A percentile compares a stretch with the other conserved stretches of the same genome.
These are phyloP conservation scores for Stictonetta naevosa DNA, from an alignment of 2,113 vertebrate genomes.

Conservation along the genomic window DNA sequence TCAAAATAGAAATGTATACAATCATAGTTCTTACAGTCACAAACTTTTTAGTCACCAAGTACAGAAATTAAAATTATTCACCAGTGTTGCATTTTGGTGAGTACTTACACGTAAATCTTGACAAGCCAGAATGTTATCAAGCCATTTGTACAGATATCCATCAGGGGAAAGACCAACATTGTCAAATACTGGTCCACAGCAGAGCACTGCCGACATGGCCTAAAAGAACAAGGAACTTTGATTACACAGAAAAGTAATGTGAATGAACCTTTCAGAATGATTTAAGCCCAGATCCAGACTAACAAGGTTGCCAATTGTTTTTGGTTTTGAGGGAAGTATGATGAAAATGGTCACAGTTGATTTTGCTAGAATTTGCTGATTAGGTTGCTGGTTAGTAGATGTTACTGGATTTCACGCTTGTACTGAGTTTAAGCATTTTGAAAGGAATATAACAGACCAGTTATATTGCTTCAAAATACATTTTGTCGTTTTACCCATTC, in stretches of 20 bases:
- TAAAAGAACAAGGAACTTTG: slow-evolving; percentile 40
- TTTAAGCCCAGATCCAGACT: not conserved
- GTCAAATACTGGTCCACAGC: slow-evolving; percentile 97
- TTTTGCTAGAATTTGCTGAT: not conserved
- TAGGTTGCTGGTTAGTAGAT: not conserved
- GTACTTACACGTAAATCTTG: slow-evolving; percentile 92
- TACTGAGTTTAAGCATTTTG: not conserved
- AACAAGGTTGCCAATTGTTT: not conserved
- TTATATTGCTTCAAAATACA: not conserved
- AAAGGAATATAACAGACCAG: not conserved
- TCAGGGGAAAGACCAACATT: slow-evolving; percentile 97
- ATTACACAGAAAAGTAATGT: not conserved
- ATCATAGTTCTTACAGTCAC: not conserved
- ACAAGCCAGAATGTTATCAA: slow-evolving; percentile 98
- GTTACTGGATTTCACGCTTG: not conserved
- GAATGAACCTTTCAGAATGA: not conserved
- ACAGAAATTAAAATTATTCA: not conserved
- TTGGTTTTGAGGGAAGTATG: not conserved
- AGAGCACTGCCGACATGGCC: slow-evolving; percentile 98
- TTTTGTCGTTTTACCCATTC: not conserved
- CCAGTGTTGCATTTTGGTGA: not conserved
- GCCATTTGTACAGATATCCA: slow-evolving; percentile 98
- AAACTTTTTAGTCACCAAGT: not conserved
- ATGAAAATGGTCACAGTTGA: not conserved
- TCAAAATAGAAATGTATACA: not conserved